Evolutionary conservation across 2,888 invertebrate species (phyloP), one percentile per base, ranked within the genome.

Genomic region (Nineta flava): DNA sequence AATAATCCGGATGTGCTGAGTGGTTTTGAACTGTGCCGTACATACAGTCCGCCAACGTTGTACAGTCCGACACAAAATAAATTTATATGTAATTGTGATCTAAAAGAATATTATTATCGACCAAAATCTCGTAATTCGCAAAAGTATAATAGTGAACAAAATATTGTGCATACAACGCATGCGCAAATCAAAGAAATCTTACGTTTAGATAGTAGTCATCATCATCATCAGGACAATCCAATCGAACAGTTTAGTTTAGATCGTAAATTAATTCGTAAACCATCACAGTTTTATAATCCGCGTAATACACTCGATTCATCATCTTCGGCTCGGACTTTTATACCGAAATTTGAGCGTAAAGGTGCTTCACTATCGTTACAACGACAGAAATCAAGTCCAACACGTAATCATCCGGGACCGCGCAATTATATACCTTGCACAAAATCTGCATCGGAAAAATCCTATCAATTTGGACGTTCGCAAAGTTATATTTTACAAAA

Each of bases 41-140:
- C 38, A 2, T 38, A 38, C 38, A 38, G 38, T 38, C 38, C 43
- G 2, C 21, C 17, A 16, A 43, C 17, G 2, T n/a, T 21, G 21
- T 43, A 48, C 42, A 48, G 31, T 48, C 41, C 48, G 3, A 16
- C 35, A 31, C 48, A 48, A 48, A 42, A 48, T 12, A 48, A 48
- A 41, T 32, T 42, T 10, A 17, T 48, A 31, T 48, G 48, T n/a
- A 48, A 48, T 31, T 48, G 48, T 48, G 48, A 48, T 42, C 16
- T 48, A 15, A 48, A 43, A 48, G 48, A 48, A 19, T 41, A 19
- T 3, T 48, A 48, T 48, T 48, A 35, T 42, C 41, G 48, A 12
- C 42, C 48, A 26, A 48, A 48, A 48, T 48, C 48, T 7, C 41
- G 48, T 38, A n/a, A 38, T 13, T 13, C n/a, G n/a, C 42, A 48